Base-by-base conservation (phyloP, 2,113 vertebrate species). In the Cariama cristata region DNA sequence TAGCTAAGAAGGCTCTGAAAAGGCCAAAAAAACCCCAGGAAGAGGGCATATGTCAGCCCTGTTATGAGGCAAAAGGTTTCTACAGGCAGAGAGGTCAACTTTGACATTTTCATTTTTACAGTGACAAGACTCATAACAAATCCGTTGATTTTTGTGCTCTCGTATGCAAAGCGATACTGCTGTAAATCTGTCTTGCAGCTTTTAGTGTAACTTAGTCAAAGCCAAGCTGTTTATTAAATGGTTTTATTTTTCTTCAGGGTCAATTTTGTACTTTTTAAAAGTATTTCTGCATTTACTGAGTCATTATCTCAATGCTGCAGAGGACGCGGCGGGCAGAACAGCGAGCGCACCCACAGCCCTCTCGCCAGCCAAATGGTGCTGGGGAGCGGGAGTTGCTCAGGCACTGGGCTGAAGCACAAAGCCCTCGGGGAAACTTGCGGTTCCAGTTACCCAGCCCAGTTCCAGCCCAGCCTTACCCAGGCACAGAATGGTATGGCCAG, bases 251-350 rank as follows among this genome's bases (percentile, higher is more conserved):
- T 82, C 33, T 97, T 95, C 56, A 73, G 75, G 96, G 92, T 93
- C 88, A 73, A 11, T 97, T 97, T 88, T 89, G 73, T 97, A 96
- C 88, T 88, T 96, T 94, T 23, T 4, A 32, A 80, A 87, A 52
- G 22, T 2, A 38, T 79, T 92, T 88, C 80, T 97, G 86, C 63
- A 64, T 95, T 94, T 95, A 24, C 67, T 47, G 81, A 93, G 84
- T 96, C 62, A 4, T 88, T 66, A 9, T 88, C 89, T 90, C 42
- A 20, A 17, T 63, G 97, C 87, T 96, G 95, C 93, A 90, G 91
- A 79, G 87, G 75, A 77, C 4, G 58, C 85, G 74, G 93, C 79
- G 38, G 79, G 82, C 49, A 79, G 85, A 32, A 21, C 79, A 55
- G 68, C 1, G 73, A 82, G 83, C 60, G 3, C 5, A 19, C 19